These are phyloP conservation scores for Struthio camelus DNA, from an alignment of 2,113 vertebrate species.

Conservation along the genomic window DNA sequence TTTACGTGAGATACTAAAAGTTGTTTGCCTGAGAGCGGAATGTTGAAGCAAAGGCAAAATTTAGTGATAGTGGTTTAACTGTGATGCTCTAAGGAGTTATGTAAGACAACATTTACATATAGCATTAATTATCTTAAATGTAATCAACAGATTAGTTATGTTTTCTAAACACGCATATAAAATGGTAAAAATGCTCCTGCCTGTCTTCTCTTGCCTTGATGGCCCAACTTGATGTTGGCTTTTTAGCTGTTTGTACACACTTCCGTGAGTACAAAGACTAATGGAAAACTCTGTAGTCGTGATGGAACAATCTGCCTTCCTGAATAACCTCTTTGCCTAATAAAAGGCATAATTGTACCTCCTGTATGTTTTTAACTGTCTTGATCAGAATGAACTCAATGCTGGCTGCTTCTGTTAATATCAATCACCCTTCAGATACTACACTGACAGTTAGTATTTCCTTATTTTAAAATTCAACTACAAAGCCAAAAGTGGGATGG, in stretches of 20 bases:
- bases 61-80: background rate
- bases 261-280: background rate
- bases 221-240: background rate
- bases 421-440: background rate
- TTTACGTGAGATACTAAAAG: background rate
- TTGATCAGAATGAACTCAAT: background rate
- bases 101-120: background rate
- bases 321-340: background rate
- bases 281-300: background rate
- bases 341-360: background rate
- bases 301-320: background rate
- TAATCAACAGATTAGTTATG: background rate
- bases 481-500: background rate
- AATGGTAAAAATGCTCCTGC: background rate
- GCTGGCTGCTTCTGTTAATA: background rate
- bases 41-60: background rate
- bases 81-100: background rate
- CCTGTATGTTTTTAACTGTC: background rate
- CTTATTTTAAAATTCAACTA: too few species aligned
- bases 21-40: background rate
- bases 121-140: background rate
- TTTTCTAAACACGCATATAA: background rate
- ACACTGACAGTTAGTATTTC: too few species aligned
- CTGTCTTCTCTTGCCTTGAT: background rate
- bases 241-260: background rate